A percentile compares a stretch with the other conserved stretches of the same genome.
Evolutionary conservation across 2,797 vertebrate species (phyloP).

Genomic region (Pterois miles): DNA sequence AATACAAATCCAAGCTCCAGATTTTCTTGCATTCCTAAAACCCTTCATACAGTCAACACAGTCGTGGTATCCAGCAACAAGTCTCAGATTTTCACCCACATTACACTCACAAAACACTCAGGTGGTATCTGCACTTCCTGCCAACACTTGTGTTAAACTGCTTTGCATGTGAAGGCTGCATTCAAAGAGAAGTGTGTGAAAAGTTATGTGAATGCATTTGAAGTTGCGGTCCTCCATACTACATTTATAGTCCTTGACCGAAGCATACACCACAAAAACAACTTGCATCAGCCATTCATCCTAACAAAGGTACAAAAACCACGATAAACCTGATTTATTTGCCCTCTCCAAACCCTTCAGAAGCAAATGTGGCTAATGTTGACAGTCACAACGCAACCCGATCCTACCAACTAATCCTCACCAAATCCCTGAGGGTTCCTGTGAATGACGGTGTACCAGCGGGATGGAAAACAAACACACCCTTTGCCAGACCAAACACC

Average conservation of each 20-base stretch:
- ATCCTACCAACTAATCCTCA: constrained; percentile 80
- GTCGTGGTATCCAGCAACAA: neutral
- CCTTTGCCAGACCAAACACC: constrained; percentile 49
- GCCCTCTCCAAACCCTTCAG: neutral
- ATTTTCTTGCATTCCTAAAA: neutral
- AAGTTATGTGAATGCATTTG: neutral
- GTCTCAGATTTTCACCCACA: neutral
- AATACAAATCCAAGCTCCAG: neutral
- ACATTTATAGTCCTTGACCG: neutral
- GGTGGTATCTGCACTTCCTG: too few species aligned
- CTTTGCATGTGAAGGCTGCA: neutral
- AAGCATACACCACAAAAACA: neutral
- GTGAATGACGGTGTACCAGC: constrained; percentile 46
- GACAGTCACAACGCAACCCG: constrained; percentile 67
- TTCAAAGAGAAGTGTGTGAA: neutral
- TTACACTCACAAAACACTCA: neutral
- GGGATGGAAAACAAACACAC: constrained; percentile 67
- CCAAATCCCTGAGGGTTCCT: constrained; percentile 63
- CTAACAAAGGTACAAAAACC: neutral
- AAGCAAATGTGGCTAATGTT: constrained; percentile 33
- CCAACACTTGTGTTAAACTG: neutral
- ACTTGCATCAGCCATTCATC: neutral
- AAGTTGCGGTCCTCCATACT: neutral
- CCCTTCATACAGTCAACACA: neutral
- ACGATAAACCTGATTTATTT: neutral